These are phyloP conservation scores for Lutraria lutraria DNA, from an alignment of 2,888 invertebrate genomes.

Conservation along the genomic window DNA sequence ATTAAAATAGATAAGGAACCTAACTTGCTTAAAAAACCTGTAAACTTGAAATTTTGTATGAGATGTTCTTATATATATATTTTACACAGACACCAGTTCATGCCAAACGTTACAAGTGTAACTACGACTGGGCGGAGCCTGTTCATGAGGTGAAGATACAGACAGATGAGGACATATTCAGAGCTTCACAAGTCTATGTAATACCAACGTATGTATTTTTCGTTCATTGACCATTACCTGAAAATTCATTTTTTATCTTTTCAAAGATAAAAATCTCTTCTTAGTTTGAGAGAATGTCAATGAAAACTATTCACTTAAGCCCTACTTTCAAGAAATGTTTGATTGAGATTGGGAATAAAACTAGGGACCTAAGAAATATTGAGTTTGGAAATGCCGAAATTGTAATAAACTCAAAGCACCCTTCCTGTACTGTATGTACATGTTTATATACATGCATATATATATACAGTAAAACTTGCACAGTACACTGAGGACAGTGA, in stretches of 20 bases:
- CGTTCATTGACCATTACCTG: not conserved
- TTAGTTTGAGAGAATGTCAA: too few species aligned
- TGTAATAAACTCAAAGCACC: too few species aligned
- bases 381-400: too few species aligned
- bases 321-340: too few species aligned
- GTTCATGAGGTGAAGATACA: conserved; percentile 64
- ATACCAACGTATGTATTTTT: conserved; percentile 70
- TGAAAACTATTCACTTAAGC: too few species aligned
- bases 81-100: conserved; percentile 66
- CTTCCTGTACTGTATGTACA: too few species aligned
- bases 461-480: too few species aligned
- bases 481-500: too few species aligned
- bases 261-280: not conserved
- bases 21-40: not conserved
- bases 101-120: conserved; percentile 71
- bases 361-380: too few species aligned
- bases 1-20: too few species aligned
- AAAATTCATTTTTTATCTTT: not conserved
- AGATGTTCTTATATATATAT: not conserved
- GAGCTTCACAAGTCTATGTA: conserved; percentile 67
- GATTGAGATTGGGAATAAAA: too few species aligned
- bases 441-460: too few species aligned
- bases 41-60: not conserved
- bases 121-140: conserved; percentile 75
- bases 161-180: conserved; percentile 61